Evolutionary conservation across 2,888 invertebrate species (phyloP), one percentile per base, ranked within the genome.

Genomic region (Matsumyia berberina): DNA sequence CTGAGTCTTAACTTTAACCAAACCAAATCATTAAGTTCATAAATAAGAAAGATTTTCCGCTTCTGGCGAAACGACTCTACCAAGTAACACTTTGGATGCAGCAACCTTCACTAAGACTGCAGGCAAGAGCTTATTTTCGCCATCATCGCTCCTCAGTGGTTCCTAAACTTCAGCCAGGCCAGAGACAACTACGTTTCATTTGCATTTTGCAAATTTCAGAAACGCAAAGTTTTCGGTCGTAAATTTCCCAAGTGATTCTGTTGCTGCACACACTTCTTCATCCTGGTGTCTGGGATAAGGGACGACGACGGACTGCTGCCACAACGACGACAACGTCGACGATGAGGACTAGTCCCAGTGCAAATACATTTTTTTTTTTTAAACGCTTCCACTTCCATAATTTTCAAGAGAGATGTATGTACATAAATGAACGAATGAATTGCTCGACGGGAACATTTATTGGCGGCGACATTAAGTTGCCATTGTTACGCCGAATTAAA

Each of bases 341-440:
- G 37, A 60, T n/a, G 29, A 44, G 24, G 9, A 35, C 35, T 31
- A 49, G 29, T 46, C 51, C 39, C 67, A n/a, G 24, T 60, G 76
- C 67, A 67, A 77, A 60, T 60, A 77, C 33, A 67, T 51, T 53
- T 44, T 35, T n/a, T 11, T 33, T 44, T 15, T 24, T 44, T 9
- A 4, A 24, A 8, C 35, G 11, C 19, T 73, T 78, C 60, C 46
- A 51, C 64, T 62, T 77, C 39, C 35, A 64, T 79, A 69, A 83
- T 69, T 83, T 69, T 7, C 39, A 37, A 58, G 74, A 4, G 24
- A 24, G 24, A 80, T 85, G 85, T 74, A n/a, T n/a, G n/a, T n/a
- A n/a, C n/a, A n/a, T n/a, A 76, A 85, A 80, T 76, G 85, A 76
- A 76, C 70, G 55, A 80, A 76, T 66, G 80, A 80, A 79, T 73